These are phyloP conservation scores for Eupithecia dodoneata DNA, from an alignment of 2,888 invertebrate genomes.

Conservation along the genomic window DNA sequence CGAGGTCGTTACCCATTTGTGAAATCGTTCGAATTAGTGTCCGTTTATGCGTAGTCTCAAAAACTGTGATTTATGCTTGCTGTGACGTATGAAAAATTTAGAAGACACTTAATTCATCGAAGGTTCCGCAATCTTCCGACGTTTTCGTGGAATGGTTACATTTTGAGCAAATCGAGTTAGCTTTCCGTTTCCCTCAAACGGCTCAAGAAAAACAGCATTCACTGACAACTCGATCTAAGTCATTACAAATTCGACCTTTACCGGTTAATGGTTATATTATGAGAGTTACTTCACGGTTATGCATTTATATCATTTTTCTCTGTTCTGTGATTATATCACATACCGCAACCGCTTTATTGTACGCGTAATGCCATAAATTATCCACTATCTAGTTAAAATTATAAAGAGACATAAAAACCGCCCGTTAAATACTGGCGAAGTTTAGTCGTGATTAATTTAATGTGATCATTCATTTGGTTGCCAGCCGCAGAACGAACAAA, in stretches of 20 bases:
- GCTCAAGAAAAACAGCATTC: slow-evolving; percentile 42
- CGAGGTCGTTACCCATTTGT: slow-evolving; percentile 42
- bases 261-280: slow-evolving; percentile 45
- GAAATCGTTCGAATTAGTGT: slow-evolving; percentile 34
- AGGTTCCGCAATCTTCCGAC: not conserved
- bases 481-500: slow-evolving; percentile 45
- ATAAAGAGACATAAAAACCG: slow-evolving; percentile 45
- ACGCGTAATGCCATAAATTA: slow-evolving; percentile 49
- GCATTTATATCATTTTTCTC: slow-evolving; percentile 39
- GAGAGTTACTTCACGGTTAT: slow-evolving; percentile 53
- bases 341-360: slow-evolving; percentile 34
- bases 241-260: slow-evolving; percentile 44
- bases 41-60: slow-evolving; percentile 21
- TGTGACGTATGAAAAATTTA: too few relatives aligned
- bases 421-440: slow-evolving; percentile 44
- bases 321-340: not conserved
- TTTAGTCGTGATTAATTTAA: slow-evolving; percentile 49
- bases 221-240: slow-evolving; percentile 34
- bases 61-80: slow-evolving; percentile 33
- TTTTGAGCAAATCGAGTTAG: slow-evolving; percentile 43
- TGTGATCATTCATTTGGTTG: slow-evolving; percentile 49
- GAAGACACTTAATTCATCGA: too few relatives aligned
- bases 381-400: slow-evolving; percentile 51
- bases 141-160: slow-evolving; percentile 45
- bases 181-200: slow-evolving; percentile 41